Base-by-base conservation (phyloP, 2,797 vertebrate species). In the Avahi laniger region DNA sequence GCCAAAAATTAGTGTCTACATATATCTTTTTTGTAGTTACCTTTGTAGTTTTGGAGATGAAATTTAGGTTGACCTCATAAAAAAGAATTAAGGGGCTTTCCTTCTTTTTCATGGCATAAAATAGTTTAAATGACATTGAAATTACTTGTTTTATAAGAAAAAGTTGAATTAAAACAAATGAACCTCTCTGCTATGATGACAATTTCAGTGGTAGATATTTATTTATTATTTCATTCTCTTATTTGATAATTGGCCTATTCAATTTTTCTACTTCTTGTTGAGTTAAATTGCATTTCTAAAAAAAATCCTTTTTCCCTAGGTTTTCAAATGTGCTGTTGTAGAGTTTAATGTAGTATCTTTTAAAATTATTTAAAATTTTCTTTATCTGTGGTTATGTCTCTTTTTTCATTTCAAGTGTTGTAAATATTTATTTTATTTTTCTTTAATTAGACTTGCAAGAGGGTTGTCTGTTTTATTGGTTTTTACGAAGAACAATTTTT, bases 81-180 rank as follows among this genome's bases (percentile, higher is more conserved):
- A 88, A 89, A 83, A 69, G 5, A 79, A 38, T 59, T 43, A 80
- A 92, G 20, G 41, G 17, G 1, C 4, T 80, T 93, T 30, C 11
- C 14, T 79, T 65, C 6, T 43, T 90, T 63, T 94, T 86, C 52
- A 65, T 76, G 22, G 15, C 48, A n/a, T 89, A 13, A 11, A 65
- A 67, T 52, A 92, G 26, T 88, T 96, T 96, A 84, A 95, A 81
- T 67, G 63, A 28, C 57, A 59, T 88, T 89, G 35, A 57, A 35
- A 87, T 46, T 41, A 72, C 33, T 88, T 87, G 26, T 72, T 85
- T 75, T 11, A 15, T 33, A 50, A 80, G 18, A 80, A 81, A 70
- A 89, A 80, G 24, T 84, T 80, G 72, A 93, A 70, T 65, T 70
- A 75, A 89, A 94, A 69, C 22, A 78, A 59, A 84, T 72, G 54